Percentiles rank a stretch among this genome's conserved stretches.
phyloP scores from a whole-genome alignment of 2,113 vertebrate genomes.

The Pheucticus melanocephalus region DNA sequence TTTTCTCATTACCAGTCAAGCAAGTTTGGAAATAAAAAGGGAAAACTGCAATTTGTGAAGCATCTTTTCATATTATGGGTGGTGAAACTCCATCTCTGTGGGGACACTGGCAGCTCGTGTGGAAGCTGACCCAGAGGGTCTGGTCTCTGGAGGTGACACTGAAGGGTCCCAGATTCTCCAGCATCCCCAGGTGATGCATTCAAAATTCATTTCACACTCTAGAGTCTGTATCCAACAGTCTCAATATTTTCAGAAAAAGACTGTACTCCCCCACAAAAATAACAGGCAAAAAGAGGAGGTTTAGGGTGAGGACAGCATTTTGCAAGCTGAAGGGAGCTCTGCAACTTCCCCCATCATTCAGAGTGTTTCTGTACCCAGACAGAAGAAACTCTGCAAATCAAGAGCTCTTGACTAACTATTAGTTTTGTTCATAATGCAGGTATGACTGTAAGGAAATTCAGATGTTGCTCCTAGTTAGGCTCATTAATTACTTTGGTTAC shows the following conservation, averaged over 20 bases:
- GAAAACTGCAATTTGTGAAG: neutral
- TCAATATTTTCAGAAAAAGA: neutral
- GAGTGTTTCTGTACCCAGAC: neutral
- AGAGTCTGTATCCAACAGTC: neutral
- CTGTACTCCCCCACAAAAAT: neutral
- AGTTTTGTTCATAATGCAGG: neutral
- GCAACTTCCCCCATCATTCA: accelerated
- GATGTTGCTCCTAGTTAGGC: neutral
- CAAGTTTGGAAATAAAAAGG: slow-evolving; percentile 14
- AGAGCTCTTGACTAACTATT: neutral
- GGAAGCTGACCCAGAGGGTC: neutral
- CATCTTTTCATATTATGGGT: neutral
- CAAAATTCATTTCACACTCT: neutral
- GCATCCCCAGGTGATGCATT: neutral
- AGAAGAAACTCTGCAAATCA: neutral
- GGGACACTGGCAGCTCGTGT: neutral
- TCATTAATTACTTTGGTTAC: neutral
- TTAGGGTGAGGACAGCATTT: neutral
- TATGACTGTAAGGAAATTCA: neutral
- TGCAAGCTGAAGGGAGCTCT: neutral
- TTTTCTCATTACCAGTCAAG: neutral
- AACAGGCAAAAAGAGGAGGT: neutral
- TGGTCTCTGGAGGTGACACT: neutral
- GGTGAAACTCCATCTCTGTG: neutral
- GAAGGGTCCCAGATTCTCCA: neutral